phyloP scores from a whole-genome alignment of 2,888 invertebrate species.

The Drosophila anomelani region DNA sequence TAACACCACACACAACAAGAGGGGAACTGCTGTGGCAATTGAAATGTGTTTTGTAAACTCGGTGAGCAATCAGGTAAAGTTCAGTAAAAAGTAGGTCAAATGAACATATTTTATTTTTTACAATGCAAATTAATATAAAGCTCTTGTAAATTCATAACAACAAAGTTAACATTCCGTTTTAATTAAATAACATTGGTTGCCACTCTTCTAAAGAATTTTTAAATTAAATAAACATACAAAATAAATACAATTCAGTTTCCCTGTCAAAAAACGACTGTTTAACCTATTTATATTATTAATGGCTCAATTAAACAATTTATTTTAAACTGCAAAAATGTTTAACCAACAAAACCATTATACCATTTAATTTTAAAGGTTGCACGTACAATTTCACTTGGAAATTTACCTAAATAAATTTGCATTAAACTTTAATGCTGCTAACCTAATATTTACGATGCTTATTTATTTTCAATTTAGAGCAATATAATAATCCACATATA shows the following conservation, averaged over 20 bases:
- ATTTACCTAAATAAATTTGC: background rate
- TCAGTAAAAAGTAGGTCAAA: conserved; percentile 27
- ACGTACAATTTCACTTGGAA: background rate
- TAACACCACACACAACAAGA: conserved; percentile 6
- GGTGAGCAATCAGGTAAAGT: conserved; percentile 21
- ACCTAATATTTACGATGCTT: background rate
- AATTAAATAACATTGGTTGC: conserved; percentile 15
- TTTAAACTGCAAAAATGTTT: background rate
- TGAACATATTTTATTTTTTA: conserved; percentile 14
- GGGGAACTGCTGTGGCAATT: conserved; percentile 22
- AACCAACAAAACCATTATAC: background rate
- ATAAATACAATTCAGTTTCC: background rate
- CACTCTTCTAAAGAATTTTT: background rate
- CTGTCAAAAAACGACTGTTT: background rate
- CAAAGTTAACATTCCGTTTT: conserved; percentile 6
- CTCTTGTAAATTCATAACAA: conserved; percentile 6
- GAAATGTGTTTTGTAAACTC: conserved; percentile 21
- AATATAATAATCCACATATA: conserved; percentile 18
- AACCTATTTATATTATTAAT: background rate
- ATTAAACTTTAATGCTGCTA: background rate
- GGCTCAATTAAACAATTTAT: conserved; percentile 4
- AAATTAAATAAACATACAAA: background rate
- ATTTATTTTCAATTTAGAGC: conserved; percentile 8
- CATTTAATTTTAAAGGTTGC: background rate
- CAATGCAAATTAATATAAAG: background rate